These are phyloP conservation scores for Nannoperca australis DNA, from an alignment of 2,797 vertebrate species.

Conservation along the genomic window DNA sequence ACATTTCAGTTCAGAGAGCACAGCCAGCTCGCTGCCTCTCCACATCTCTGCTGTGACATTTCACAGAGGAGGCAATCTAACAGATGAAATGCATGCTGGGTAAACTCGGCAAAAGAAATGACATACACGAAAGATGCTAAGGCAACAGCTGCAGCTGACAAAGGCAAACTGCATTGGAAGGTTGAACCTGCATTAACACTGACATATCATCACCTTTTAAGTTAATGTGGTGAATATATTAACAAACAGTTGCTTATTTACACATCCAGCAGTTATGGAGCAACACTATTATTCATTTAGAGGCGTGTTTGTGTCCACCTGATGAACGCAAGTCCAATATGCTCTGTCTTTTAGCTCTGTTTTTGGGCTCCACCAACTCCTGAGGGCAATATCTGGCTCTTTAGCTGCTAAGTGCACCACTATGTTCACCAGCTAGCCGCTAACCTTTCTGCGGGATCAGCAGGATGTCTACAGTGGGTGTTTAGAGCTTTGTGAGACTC, in stretches of 20 bases:
- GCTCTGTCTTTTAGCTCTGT: background rate
- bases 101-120: background rate
- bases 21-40: background rate
- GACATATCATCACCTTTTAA: background rate
- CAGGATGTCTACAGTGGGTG: too few species aligned
- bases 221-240: background rate
- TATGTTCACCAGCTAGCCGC: background rate
- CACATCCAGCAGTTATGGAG: background rate
- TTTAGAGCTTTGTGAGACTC: background rate
- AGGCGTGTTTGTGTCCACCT: background rate
- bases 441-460: too few species aligned
- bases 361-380: background rate
- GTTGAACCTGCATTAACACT: background rate
- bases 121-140: background rate
- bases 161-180: background rate
- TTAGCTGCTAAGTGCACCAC: background rate
- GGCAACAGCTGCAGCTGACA: background rate
- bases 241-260: background rate
- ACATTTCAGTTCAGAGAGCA: conserved; percentile 21
- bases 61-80: conserved; percentile 15
- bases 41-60: conserved; percentile 22
- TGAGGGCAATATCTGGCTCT: background rate
- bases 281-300: background rate
- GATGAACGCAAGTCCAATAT: too few species aligned
- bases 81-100: conserved; percentile 29